phyloP scores from a whole-genome alignment of 2,888 invertebrate genomes.

The Spisula solida region DNA sequence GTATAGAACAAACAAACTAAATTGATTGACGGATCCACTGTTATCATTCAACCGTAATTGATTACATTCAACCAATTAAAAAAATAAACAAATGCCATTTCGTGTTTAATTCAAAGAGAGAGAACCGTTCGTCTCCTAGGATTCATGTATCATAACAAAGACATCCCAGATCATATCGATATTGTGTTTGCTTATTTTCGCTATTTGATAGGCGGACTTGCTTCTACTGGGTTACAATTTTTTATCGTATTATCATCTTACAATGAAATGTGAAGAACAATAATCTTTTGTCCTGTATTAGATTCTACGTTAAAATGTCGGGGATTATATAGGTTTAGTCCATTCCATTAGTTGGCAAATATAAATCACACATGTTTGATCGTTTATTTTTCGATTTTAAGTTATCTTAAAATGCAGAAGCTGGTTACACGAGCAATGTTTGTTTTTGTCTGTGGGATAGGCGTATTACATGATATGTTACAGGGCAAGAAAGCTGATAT shows the following conservation, averaged over 20 bases:
- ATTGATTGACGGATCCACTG: not conserved
- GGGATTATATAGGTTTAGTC: no score
- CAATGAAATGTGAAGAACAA: not conserved
- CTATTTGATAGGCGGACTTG: not conserved
- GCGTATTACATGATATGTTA: no score
- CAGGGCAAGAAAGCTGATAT: no score
- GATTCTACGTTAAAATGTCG: no score
- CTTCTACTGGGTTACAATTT: not conserved
- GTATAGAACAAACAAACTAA: not conserved
- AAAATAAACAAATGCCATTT: not conserved
- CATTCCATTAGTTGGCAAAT: no score
- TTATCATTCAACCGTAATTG: not conserved
- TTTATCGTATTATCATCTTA: not conserved
- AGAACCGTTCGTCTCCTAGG: not conserved
- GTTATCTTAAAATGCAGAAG: no score
- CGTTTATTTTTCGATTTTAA: no score
- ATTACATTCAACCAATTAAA: not conserved
- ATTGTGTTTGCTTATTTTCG: not conserved
- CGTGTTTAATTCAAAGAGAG: not conserved
- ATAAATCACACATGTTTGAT: no score
- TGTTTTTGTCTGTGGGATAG: no score
- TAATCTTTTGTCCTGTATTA: not conserved
- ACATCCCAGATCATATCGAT: not conserved
- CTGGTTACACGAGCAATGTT: no score
- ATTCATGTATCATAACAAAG: not conserved